These are phyloP conservation scores for Crypturellus tataupa DNA, from an alignment of 2,797 vertebrate genomes.

Conservation along the genomic window DNA sequence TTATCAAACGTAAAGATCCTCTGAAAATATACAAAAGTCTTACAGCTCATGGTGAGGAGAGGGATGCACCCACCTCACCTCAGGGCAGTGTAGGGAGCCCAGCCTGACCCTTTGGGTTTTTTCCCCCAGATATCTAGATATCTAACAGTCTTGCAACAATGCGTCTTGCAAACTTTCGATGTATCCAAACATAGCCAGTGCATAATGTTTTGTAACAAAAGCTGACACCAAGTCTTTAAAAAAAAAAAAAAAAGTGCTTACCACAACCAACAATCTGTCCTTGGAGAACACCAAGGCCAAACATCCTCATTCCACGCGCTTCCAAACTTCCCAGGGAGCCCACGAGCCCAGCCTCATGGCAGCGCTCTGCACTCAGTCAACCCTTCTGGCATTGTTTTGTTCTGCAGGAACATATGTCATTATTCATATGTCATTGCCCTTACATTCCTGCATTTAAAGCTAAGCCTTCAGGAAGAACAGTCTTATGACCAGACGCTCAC, in stretches of 20 bases:
- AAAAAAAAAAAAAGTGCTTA: neutral
- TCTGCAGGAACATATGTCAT: neutral
- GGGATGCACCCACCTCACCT: neutral
- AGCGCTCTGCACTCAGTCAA: neutral
- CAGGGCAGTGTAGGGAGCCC: neutral
- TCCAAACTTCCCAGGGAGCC: neutral
- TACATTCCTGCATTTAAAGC: neutral
- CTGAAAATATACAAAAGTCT: neutral
- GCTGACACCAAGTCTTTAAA: neutral
- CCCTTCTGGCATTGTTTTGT: neutral
- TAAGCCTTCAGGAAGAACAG: neutral
- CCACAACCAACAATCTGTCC: neutral
- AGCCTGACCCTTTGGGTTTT: neutral
- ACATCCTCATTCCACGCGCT: neutral
- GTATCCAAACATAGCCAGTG: neutral
- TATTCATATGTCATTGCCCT: neutral
- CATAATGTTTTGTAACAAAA: neutral
- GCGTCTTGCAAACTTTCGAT: neutral
- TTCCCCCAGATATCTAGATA: neutral
- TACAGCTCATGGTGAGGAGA: neutral
- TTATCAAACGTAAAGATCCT: neutral
- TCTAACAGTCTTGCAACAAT: neutral
- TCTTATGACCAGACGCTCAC: neutral
- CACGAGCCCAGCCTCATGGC: neutral
- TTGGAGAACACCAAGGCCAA: neutral